Evolutionary conservation across 2,888 invertebrate species (phyloP).

Genomic region (Amiota minor): DNA sequence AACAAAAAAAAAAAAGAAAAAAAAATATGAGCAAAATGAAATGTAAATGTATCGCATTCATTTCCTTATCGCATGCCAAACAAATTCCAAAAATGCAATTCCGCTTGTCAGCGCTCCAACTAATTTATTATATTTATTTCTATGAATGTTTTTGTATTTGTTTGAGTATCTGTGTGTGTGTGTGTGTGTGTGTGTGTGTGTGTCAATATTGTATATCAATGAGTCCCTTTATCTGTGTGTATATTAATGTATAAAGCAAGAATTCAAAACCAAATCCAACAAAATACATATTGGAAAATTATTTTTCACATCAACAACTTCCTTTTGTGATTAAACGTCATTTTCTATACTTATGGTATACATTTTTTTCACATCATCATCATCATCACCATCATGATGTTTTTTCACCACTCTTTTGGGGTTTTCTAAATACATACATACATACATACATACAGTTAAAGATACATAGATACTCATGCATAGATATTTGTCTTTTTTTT

Average conservation of each 20-base stretch:
- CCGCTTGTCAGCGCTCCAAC: constrained; percentile 58
- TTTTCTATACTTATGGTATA: background rate
- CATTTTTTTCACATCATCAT: too few relatives aligned
- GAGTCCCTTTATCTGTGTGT: too few relatives aligned
- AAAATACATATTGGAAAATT: constrained; percentile 41
- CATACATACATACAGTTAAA: background rate
- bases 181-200: too few relatives aligned
- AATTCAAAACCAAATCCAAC: constrained; percentile 32
- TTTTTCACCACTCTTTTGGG: background rate
- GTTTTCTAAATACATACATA: background rate
- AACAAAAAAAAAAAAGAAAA: too few relatives aligned
- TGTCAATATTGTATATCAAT: too few relatives aligned
- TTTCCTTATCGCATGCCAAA: constrained; percentile 23
- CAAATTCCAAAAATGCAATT: constrained; percentile 46
- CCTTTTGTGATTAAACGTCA: constrained; percentile 49
- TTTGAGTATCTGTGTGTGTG: background rate
- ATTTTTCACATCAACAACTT: constrained; percentile 63
- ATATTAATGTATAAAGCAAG: background rate
- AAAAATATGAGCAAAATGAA: too few relatives aligned
- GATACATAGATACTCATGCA: background rate
- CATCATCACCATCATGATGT: too few relatives aligned
- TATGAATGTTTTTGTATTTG: constrained; percentile 38
- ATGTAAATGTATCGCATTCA: constrained; percentile 7
- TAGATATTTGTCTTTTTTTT: constrained; percentile 16
- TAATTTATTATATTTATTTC: constrained; percentile 62